Evolutionary conservation across 2,797 vertebrate species (phyloP).

Genomic region (Rhinophrynus dorsalis): DNA sequence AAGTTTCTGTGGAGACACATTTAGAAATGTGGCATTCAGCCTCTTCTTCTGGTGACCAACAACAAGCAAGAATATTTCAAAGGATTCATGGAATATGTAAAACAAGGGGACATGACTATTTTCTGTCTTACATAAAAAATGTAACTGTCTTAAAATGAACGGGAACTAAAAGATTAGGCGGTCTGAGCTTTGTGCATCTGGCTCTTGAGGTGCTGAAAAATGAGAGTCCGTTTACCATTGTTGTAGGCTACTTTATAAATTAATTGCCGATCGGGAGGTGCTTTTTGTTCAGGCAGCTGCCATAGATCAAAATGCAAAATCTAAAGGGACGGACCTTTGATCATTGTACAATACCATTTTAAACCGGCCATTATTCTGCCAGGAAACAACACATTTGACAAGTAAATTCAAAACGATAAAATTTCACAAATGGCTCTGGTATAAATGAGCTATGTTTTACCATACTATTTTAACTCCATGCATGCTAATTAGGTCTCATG

Average conservation of each 20-base stretch:
- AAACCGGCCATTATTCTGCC: not conserved
- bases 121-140: constrained; percentile 60
- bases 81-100: constrained; percentile 58
- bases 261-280: constrained; percentile 18
- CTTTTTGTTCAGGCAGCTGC: constrained; percentile 22
- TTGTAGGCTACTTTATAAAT: constrained; percentile 21
- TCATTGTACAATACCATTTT: constrained; percentile 21
- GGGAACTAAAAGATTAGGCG: constrained; percentile 53
- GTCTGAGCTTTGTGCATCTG: constrained; percentile 40
- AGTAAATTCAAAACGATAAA: not conserved
- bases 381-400: not conserved
- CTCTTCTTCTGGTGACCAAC: constrained; percentile 61
- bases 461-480: no score
- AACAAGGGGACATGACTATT: constrained; percentile 51
- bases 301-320: constrained; percentile 21
- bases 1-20: constrained; percentile 70
- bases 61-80: constrained; percentile 62
- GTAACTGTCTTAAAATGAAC: constrained; percentile 66
- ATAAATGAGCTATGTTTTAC: no score
- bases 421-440: not conserved
- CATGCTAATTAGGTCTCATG: no score
- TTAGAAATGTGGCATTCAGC: constrained; percentile 61
- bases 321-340: constrained; percentile 20
- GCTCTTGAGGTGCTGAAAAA: not conserved
- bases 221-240: not conserved